Evolutionary conservation across 2,797 vertebrate genomes (phyloP).

Genomic region (Sus cebifrons): DNA sequence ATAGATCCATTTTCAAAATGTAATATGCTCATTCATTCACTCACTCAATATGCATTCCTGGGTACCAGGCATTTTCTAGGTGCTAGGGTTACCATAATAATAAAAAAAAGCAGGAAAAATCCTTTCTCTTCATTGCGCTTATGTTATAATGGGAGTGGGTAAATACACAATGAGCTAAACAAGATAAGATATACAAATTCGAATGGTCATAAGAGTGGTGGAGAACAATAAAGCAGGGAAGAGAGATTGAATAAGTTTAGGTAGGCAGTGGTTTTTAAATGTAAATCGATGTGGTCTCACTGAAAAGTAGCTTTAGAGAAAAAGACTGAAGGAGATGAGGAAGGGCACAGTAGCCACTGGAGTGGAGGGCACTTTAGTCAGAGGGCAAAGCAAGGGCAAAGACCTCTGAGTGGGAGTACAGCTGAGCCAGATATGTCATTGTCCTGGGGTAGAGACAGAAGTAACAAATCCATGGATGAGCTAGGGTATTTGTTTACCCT

Average conservation of each 20-base stretch:
- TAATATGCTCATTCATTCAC: background rate
- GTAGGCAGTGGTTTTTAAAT: background rate
- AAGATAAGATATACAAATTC: background rate
- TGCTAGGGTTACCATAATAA: background rate
- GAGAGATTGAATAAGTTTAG: rapidly evolving
- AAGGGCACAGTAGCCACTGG: background rate
- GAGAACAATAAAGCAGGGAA: background rate
- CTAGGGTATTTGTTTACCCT: background rate
- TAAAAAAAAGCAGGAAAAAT: background rate
- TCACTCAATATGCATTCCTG: no score
- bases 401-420: rapidly evolving
- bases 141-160: background rate
- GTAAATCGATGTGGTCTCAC: background rate
- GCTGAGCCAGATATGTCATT: background rate
- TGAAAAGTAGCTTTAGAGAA: background rate
- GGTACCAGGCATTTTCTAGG: background rate
- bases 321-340: background rate
- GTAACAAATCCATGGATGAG: no score
- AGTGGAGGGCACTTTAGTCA: background rate
- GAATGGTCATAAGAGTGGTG: background rate
- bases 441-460: background rate
- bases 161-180: background rate
- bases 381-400: background rate
- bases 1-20: background rate
- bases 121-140: background rate